A percentile compares a stretch with the other conserved stretches of the same genome.
These are phyloP conservation scores for Gonatopus flavifemur DNA, from an alignment of 1,140 invertebrate species.

Conservation along the genomic window DNA sequence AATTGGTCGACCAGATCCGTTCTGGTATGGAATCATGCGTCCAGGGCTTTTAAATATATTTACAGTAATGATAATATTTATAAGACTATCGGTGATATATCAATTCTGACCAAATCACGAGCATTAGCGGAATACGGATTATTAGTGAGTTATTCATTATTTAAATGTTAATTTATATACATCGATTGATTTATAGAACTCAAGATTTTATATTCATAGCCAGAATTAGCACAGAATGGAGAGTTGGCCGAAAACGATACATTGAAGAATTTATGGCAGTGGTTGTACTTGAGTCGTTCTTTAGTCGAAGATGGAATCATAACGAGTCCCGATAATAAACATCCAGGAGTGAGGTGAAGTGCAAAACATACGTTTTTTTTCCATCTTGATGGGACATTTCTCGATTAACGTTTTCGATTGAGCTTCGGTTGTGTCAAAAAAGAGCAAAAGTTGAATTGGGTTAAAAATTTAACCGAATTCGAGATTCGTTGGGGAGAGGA, in stretches of 20 bases:
- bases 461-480: too few relatives aligned
- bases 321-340: constrained; percentile 61
- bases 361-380: too few relatives aligned
- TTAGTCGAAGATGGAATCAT: constrained; percentile 70
- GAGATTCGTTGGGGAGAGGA: too few relatives aligned
- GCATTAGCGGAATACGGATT: constrained; percentile 78
- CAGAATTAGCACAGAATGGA: constrained; percentile 61
- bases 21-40: constrained; percentile 74
- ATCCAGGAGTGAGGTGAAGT: constrained; percentile 68
- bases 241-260: constrained; percentile 67
- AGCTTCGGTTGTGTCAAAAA: too few relatives aligned
- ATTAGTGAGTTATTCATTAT: constrained; percentile 59
- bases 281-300: constrained; percentile 71
- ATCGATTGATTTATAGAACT: background rate
- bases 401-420: too few relatives aligned
- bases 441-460: too few relatives aligned
- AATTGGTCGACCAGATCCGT: constrained; percentile 74
- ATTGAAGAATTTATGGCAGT: constrained; percentile 72
- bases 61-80: constrained; percentile 61
- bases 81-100: constrained; percentile 68
- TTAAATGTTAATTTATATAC: constrained; percentile 2
- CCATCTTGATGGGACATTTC: too few relatives aligned
- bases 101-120: constrained; percentile 70
- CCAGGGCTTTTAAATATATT: constrained; percentile 67
- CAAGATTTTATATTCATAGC: constrained; percentile 32